Evolutionary conservation across 2,113 vertebrate genomes (phyloP).

Genomic region (Catharus bicknelli): DNA sequence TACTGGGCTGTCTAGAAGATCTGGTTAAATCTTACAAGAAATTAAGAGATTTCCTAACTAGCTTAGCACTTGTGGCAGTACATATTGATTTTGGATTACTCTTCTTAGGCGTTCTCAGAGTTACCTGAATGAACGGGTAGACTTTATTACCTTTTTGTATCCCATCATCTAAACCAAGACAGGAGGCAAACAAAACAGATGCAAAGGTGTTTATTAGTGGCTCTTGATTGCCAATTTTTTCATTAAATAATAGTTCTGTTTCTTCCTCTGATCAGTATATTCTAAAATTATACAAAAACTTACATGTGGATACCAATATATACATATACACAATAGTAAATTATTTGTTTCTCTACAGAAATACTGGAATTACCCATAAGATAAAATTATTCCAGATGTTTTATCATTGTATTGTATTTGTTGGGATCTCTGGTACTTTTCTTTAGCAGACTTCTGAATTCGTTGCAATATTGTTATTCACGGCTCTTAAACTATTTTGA

Average conservation of each 20-base stretch:
- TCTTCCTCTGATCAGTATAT: not conserved
- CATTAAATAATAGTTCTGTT: not conserved
- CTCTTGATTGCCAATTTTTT: not conserved
- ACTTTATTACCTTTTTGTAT: not conserved
- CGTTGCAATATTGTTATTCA: not conserved
- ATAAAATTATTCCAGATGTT: not conserved
- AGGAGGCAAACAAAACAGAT: fast-evolving
- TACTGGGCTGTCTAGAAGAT: not conserved
- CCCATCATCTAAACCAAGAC: not conserved
- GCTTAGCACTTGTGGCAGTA: not conserved
- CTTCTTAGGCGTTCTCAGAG: not conserved
- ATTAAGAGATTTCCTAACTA: not conserved
- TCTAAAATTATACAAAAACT: not conserved
- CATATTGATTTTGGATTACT: not conserved
- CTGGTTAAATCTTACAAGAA: not conserved
- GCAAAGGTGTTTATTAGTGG: not conserved
- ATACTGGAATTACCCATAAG: not conserved
- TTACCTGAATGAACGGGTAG: not conserved
- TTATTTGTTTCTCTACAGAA: not conserved
- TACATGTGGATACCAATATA: not conserved
- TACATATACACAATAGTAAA: not conserved
- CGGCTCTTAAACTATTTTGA: not conserved
- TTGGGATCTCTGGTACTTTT: not conserved
- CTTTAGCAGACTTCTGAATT: not conserved
- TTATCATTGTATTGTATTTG: not conserved